Conservation (phyloP, 2,797 vertebrate genomes). For the Myiotriccus ornatus region DNA sequence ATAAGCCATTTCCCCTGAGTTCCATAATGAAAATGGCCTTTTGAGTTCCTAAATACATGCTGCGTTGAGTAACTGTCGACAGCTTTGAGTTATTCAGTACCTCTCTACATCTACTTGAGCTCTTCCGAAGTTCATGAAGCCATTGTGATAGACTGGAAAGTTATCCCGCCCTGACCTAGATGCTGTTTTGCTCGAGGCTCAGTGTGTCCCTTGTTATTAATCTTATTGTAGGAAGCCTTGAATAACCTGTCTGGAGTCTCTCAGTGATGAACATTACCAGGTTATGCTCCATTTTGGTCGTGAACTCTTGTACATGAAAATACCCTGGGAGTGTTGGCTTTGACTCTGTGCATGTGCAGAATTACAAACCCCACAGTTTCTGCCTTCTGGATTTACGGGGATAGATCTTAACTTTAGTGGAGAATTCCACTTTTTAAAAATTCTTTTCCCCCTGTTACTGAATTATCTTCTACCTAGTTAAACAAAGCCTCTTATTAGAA, state of each 20-base stretch:
- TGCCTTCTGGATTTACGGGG: background rate
- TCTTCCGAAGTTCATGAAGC: background rate
- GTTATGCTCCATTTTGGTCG: constrained; percentile 29
- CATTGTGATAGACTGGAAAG: constrained; percentile 1
- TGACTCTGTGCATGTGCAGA: background rate
- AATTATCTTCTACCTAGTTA: background rate
- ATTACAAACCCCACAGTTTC: background rate
- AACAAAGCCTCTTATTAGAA: background rate
- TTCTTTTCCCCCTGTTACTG: background rate
- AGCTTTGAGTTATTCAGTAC: background rate
- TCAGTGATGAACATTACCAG: background rate
- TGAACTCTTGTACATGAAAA: constrained; percentile 11
- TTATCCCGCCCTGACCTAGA: constrained; percentile 10
- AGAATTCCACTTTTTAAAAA: background rate
- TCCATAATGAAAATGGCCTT: background rate
- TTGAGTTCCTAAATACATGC: background rate
- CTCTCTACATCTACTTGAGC: background rate
- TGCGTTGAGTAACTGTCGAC: background rate
- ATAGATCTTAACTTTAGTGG: background rate
- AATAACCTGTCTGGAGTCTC: background rate
- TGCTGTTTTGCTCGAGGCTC: constrained; percentile 34
- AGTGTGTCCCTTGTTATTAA: constrained; percentile 38
- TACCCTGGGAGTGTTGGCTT: background rate
- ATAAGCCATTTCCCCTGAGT: background rate
- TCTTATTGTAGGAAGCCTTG: constrained; percentile 9